Evolutionary conservation across 2,113 vertebrate species (phyloP).

Genomic region (Oreochromis aureus): DNA sequence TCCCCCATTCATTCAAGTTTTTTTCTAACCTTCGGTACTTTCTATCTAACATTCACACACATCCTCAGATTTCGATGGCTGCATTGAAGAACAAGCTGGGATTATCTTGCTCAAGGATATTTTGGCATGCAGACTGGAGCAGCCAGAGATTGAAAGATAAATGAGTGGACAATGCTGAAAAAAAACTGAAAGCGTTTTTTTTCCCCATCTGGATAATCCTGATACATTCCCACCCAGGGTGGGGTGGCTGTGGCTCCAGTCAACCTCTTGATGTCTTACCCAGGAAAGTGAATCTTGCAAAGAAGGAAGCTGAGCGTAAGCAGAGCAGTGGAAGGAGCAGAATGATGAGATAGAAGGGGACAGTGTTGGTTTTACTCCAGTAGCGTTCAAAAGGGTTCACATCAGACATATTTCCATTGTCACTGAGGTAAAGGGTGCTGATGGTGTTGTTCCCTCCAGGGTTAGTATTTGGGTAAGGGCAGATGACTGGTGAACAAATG

Average conservation of each 20-base stretch:
- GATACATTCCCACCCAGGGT: background rate
- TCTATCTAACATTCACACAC: background rate
- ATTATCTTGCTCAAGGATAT: background rate
- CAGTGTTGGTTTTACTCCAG: conserved; percentile 88
- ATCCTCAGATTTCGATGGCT: background rate
- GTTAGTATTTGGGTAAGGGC: conserved; percentile 69
- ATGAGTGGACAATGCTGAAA: background rate
- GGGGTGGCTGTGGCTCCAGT: background rate
- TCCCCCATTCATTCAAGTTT: background rate
- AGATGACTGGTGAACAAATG: conserved; percentile 78
- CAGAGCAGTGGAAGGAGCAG: conserved; percentile 89
- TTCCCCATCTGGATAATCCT: background rate
- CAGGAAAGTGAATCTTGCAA: conserved; percentile 92
- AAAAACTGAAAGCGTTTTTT: background rate
- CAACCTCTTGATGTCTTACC: conserved; percentile 68
- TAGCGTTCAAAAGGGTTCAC: conserved; percentile 73
- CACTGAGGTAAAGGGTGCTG: background rate
- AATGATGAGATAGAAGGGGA: conserved; percentile 86
- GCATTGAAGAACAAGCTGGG: background rate
- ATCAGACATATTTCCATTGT: conserved; percentile 49
- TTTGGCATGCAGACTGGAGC: background rate
- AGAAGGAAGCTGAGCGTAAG: conserved; percentile 96
- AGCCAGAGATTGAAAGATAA: background rate
- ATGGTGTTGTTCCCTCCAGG: conserved; percentile 22
- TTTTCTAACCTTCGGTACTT: background rate